These are phyloP conservation scores for Diorhabda carinulata DNA, from an alignment of 1,140 invertebrate species.

Conservation along the genomic window DNA sequence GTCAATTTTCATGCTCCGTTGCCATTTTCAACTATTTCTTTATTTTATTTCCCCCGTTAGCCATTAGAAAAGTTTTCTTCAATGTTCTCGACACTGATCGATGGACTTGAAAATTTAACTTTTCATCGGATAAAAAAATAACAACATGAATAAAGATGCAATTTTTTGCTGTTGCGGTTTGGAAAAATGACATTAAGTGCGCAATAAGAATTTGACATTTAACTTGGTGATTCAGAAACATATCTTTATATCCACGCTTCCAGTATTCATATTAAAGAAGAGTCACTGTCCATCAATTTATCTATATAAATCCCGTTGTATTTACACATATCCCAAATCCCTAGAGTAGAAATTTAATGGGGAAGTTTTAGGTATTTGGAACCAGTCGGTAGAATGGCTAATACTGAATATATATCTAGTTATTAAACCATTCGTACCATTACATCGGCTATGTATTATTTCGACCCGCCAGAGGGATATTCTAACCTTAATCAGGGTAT, in stretches of 20 bases:
- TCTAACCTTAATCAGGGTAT: not conserved
- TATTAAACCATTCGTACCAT: constrained; percentile 1
- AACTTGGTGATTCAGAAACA: too few species aligned
- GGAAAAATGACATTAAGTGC: too few species aligned
- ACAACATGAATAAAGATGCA: not conserved
- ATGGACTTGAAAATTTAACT: constrained; percentile 13
- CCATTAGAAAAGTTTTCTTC: not conserved
- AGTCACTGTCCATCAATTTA: not conserved
- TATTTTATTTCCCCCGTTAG: constrained; percentile 10
- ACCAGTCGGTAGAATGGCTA: not conserved
- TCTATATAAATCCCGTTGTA: constrained; percentile 6
- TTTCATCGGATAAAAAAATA: constrained; percentile 10
- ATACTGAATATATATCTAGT: not conserved
- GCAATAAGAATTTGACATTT: too few species aligned
- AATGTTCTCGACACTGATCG: constrained; percentile 13
- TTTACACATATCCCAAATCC: constrained; percentile 10
- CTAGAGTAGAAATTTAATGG: not conserved
- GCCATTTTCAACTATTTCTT: constrained; percentile 1
- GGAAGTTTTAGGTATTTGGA: not conserved
- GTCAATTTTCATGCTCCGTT: constrained; percentile 5
- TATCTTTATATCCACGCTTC: too few species aligned
- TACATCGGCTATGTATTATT: constrained; percentile 2
- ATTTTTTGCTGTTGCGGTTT: too few species aligned
- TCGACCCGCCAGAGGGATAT: not conserved
- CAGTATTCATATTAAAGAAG: too few species aligned